These are phyloP conservation scores for Tetrax tetrax DNA, from an alignment of 2,113 vertebrate genomes.

Conservation along the genomic window DNA sequence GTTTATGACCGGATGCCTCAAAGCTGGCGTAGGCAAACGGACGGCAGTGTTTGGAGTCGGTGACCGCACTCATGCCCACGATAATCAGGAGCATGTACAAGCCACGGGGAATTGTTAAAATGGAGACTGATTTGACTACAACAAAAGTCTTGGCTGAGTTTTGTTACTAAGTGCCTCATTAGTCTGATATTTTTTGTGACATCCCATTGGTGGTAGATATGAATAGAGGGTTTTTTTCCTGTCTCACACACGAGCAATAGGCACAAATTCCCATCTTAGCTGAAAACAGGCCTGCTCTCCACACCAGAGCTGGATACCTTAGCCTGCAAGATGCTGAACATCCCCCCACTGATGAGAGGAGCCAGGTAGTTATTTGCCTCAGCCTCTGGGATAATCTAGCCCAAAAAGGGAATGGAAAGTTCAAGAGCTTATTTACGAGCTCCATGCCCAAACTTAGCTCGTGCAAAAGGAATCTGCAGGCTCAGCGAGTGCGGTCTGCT, in stretches of 20 bases:
- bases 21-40: background rate
- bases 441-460: conserved; percentile 58
- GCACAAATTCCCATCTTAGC: conserved; percentile 14
- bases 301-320: background rate
- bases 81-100: background rate
- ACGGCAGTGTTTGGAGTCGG: conserved; percentile 19
- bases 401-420: conserved; percentile 69
- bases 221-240: conserved; percentile 15
- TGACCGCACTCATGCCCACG: conserved; percentile 11
- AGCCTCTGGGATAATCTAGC: conserved; percentile 4
- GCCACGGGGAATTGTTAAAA: conserved; percentile 13
- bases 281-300: background rate
- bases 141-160: conserved; percentile 40
- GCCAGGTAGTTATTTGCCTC: conserved; percentile 44
- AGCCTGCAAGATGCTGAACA: conserved; percentile 10
- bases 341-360: background rate
- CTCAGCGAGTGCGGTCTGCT: background rate
- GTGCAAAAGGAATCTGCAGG: conserved; percentile 55
- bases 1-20: conserved; percentile 48
- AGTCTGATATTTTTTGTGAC: conserved; percentile 44
- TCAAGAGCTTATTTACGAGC: conserved; percentile 57
- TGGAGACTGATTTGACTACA: conserved; percentile 18
- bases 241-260: background rate
- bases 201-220: background rate
- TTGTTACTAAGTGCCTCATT: conserved; percentile 49